These are phyloP conservation scores for Zosterops hypoxanthus DNA, from an alignment of 2,113 vertebrate species.

Conservation along the genomic window DNA sequence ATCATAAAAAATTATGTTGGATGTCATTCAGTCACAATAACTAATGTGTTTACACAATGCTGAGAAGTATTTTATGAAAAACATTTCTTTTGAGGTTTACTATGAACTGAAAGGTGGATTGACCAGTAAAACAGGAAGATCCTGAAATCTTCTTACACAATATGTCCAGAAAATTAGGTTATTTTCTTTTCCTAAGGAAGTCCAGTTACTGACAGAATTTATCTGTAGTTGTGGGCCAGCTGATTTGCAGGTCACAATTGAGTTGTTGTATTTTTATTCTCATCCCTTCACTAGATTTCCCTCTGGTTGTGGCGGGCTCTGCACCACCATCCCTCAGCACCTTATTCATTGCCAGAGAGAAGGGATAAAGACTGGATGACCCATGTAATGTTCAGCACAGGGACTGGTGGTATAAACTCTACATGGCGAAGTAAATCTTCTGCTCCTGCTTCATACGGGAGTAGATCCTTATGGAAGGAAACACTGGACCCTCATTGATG, in stretches of 20 bases:
- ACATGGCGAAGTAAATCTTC: neutral
- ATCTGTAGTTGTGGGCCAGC: neutral
- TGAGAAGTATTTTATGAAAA: neutral
- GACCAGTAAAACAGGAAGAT: neutral
- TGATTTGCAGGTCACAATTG: neutral
- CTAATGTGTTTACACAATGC: neutral
- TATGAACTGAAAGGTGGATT: neutral
- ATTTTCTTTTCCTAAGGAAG: neutral
- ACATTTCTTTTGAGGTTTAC: neutral
- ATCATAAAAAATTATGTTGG: neutral
- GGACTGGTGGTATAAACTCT: neutral
- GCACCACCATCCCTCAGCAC: accelerated
- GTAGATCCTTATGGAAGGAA: neutral
- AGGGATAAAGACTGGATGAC: neutral
- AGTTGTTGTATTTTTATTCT: neutral
- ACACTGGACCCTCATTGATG: neutral
- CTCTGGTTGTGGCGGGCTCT: neutral
- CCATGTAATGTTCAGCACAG: neutral
- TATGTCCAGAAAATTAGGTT: neutral
- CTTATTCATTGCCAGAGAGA: neutral
- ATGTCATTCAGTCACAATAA: neutral
- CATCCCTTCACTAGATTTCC: neutral
- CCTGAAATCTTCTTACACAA: neutral
- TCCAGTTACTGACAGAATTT: neutral
- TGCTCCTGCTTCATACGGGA: neutral